phyloP scores from a whole-genome alignment of 2,113 vertebrate genomes.

The Morone saxatilis region DNA sequence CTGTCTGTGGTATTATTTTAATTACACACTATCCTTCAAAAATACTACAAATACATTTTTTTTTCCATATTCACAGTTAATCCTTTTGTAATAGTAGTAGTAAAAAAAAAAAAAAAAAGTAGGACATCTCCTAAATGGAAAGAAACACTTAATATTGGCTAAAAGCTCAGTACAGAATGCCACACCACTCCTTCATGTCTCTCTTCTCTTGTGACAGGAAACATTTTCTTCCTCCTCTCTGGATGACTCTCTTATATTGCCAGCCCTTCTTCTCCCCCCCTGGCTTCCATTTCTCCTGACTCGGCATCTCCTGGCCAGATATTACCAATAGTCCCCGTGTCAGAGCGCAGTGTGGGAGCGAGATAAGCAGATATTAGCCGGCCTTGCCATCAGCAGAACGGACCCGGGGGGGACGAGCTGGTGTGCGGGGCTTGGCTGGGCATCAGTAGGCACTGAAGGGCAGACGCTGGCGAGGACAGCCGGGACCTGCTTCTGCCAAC shows the following conservation, averaged over 20 bases:
- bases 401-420: neutral
- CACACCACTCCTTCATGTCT: neutral
- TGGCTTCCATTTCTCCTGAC: constrained; percentile 59
- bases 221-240: constrained; percentile 2
- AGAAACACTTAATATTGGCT: neutral
- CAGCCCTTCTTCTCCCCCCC: constrained; percentile 18
- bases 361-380: constrained; percentile 73
- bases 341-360: constrained; percentile 47
- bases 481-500: constrained; percentile 45
- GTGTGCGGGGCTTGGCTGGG: constrained; percentile 40
- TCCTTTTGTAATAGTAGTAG: neutral
- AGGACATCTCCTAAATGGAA: neutral
- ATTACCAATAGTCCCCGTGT: constrained; percentile 60
- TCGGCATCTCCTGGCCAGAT: constrained; percentile 48
- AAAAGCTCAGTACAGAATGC: constrained; percentile 6
- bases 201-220: neutral
- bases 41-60: neutral
- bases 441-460: constrained; percentile 65
- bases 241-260: constrained; percentile 37
- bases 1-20: neutral
- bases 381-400: constrained; percentile 67
- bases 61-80: neutral
- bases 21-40: neutral
- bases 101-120: no score
- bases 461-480: constrained; percentile 54